Evolutionary conservation across 53 echinoderm and acorn worm species (phyloP), one percentile per base, ranked within the genome.

Genomic region (Holothuria leucospilota): DNA sequence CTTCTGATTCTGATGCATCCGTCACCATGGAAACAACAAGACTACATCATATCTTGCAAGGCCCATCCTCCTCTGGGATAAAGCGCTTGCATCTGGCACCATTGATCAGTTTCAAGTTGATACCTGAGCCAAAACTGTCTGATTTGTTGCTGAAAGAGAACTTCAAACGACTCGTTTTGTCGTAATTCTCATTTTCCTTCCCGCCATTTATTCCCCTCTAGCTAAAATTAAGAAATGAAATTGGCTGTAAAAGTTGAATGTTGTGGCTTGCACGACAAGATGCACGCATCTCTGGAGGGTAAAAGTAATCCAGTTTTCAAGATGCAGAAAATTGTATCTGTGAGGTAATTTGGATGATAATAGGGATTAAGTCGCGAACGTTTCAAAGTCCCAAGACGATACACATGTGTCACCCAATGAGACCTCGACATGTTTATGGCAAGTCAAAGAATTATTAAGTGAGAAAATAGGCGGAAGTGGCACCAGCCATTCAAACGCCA

Each of bases 241-340:
- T 75, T 75, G 75, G 49, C 75, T 75, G 75, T 75, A 75, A 75
- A 75, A 75, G 75, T 51, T 52, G 75, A 52, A 75, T 75, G 75
- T 75, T 46, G 75, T 51, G 75, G 75, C 52, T 75, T 53, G 75
- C 51, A 29, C 75, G 52, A 75, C 75, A 49, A 75, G 75, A 49
- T 40, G 51, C 23, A 11, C 49, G 13, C n/a, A 75, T 75, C 75
- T 75, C 75, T 75, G n/a, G 75, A 75, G 75, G 56, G 52, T 13
- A 75, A 75, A 75, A 75, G 75, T 75, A 75, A 75, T 75, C 75
- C 75, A 75, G 75, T 75, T 75, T 75, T 75, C 75, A 75, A 75
- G 75, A 39, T 52, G 52, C 52, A 49, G 49, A 51, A 52, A 75
- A 75, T 75, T 75, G 75, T 52, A 75, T 75, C 75, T 75, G 75